Evolutionary conservation across 1,140 invertebrate genomes (phyloP).

Genomic region (Solen grandis): DNA sequence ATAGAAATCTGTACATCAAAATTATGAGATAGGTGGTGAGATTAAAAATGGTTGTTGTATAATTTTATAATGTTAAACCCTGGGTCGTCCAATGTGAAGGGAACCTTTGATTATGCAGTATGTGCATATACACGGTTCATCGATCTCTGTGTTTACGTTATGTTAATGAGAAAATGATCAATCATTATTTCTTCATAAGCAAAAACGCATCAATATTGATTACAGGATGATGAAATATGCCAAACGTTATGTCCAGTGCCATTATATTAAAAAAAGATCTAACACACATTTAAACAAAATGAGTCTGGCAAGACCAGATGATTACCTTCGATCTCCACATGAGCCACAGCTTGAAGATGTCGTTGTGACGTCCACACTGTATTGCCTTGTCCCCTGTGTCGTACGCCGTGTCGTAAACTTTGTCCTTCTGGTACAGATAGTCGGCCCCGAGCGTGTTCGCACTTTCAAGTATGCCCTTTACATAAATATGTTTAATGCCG

Average conservation of each 20-base stretch:
- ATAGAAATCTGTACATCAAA: too few relatives aligned
- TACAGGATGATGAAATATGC: not conserved
- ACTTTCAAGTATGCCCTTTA: conserved; percentile 63
- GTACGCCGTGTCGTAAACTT: conserved; percentile 97
- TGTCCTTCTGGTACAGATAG: conserved; percentile 99
- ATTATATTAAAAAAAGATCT: not conserved
- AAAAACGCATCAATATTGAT: too few relatives aligned
- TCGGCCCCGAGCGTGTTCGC: conserved; percentile 85
- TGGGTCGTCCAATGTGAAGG: too few relatives aligned
- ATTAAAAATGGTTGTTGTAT: too few relatives aligned
- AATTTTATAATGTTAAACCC: too few relatives aligned
- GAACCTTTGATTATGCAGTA: too few relatives aligned
- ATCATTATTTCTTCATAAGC: too few relatives aligned
- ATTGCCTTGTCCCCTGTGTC: conserved; percentile 99
- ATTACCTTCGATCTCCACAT: conserved; percentile 88
- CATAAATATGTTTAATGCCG: not conserved
- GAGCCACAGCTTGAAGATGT: conserved; percentile 99
- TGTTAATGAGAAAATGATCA: too few relatives aligned
- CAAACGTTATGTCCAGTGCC: not conserved
- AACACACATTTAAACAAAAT: not conserved
- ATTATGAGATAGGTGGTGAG: too few relatives aligned
- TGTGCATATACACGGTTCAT: too few relatives aligned
- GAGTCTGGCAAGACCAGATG: not conserved
- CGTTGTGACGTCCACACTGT: conserved; percentile 99
- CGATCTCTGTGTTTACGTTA: too few relatives aligned